A percentile compares a stretch with the other conserved stretches of the same genome.
phyloP scores from a whole-genome alignment of 1,140 invertebrate genomes.

The Ptiloglossa arizonensis region DNA sequence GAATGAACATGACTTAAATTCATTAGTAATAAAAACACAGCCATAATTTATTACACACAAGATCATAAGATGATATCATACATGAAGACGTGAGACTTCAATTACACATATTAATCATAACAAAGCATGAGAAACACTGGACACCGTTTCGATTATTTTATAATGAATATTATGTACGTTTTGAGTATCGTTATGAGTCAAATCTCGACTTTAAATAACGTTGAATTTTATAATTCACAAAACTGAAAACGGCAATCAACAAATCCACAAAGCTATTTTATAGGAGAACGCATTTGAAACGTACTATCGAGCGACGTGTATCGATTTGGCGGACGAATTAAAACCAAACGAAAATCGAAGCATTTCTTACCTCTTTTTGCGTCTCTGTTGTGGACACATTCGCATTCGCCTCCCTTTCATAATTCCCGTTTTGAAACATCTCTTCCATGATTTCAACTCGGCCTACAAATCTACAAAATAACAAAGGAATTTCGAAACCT shows the following conservation, averaged over 20 bases:
- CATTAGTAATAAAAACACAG: neutral
- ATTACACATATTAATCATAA: slow-evolving; percentile 6
- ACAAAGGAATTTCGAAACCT: slow-evolving; percentile 3
- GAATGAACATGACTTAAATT: neutral
- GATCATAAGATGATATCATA: neutral
- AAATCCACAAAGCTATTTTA: neutral
- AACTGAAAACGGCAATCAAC: neutral
- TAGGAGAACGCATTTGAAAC: neutral
- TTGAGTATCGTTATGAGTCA: neutral
- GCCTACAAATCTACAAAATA: slow-evolving; percentile 38
- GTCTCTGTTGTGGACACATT: slow-evolving; percentile 67
- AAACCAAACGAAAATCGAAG: slow-evolving; percentile 4
- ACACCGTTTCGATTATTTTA: slow-evolving; percentile 7
- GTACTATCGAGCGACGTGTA: slow-evolving; percentile 32
- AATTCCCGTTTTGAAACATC: slow-evolving; percentile 77
- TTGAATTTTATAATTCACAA: neutral
- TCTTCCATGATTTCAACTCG: slow-evolving; percentile 71
- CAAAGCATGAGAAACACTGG: slow-evolving; percentile 37
- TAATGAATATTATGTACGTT: neutral
- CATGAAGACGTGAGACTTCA: neutral
- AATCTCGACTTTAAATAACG: neutral
- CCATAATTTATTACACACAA: neutral
- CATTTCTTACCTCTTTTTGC: slow-evolving; percentile 72
- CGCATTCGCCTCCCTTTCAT: slow-evolving; percentile 67
- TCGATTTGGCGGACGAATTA: slow-evolving; percentile 54